Evolutionary conservation across 1,140 invertebrate species (phyloP).

Genomic region (Drosophila novamexicana): DNA sequence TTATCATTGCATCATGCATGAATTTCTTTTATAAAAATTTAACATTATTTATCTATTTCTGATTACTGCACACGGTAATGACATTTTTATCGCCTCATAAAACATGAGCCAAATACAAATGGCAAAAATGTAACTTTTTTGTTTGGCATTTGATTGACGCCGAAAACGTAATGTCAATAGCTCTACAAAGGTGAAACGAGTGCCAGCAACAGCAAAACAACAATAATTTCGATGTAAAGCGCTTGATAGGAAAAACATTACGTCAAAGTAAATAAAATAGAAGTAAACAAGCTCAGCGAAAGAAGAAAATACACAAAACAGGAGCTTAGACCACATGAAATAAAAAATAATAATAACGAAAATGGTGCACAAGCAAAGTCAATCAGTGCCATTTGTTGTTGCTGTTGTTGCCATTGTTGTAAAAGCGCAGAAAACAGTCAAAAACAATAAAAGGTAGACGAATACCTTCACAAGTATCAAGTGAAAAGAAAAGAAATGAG

Average conservation of each 20-base stretch:
- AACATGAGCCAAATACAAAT: slow-evolving; percentile 55
- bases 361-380: slow-evolving; percentile 65
- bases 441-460: slow-evolving; percentile 53
- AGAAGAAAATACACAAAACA: slow-evolving; percentile 17
- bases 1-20: slow-evolving; percentile 12
- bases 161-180: slow-evolving; percentile 24
- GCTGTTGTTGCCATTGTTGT: slow-evolving; percentile 19
- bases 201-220: slow-evolving; percentile 32
- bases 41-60: slow-evolving; percentile 40
- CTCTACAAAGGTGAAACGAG: slow-evolving; percentile 46
- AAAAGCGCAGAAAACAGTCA: slow-evolving; percentile 35
- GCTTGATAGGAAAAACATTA: slow-evolving; percentile 64
- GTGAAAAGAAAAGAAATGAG: slow-evolving; percentile 25
- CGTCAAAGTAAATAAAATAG: slow-evolving; percentile 53
- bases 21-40: background rate
- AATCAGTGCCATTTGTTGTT: slow-evolving; percentile 61
- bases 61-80: slow-evolving; percentile 50
- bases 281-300: slow-evolving; percentile 57
- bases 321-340: slow-evolving; percentile 25
- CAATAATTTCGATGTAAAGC: slow-evolving; percentile 44
- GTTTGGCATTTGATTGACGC: slow-evolving; percentile 31
- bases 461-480: slow-evolving; percentile 10
- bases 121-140: slow-evolving; percentile 27
- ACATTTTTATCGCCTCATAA: slow-evolving; percentile 68
- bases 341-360: slow-evolving; percentile 75